Evolutionary conservation across 2,797 vertebrate species (phyloP).

Genomic region (Pipistrellus pipistrellus): DNA sequence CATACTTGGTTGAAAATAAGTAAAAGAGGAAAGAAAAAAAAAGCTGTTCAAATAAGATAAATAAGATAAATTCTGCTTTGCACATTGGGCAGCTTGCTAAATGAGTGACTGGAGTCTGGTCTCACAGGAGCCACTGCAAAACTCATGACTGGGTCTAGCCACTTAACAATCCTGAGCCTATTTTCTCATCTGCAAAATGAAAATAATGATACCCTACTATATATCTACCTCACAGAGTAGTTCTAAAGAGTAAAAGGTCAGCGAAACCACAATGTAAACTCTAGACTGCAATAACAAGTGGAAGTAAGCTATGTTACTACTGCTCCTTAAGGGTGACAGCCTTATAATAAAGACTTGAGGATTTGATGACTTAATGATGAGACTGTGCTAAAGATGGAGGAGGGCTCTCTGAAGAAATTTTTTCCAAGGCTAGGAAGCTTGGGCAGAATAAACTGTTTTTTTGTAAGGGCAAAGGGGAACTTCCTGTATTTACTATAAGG

Average conservation of each 20-base stretch:
- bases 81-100: background rate
- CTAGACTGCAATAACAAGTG: background rate
- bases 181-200: conserved; percentile 59
- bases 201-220: conserved; percentile 47
- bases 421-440: conserved; percentile 4
- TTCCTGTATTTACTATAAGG: conserved; percentile 40
- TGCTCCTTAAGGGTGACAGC: background rate
- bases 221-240: background rate
- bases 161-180: conserved; percentile 26
- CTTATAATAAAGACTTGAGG: conserved; percentile 53
- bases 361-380: conserved; percentile 58
- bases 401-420: conserved; percentile 57
- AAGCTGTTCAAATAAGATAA: conserved; percentile 53
- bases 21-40: background rate
- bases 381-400: conserved; percentile 24
- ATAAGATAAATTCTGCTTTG: conserved; percentile 28
- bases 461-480: conserved; percentile 49
- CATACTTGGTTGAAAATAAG: conserved; percentile 50
- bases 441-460: conserved; percentile 4
- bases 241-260: background rate
- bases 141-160: background rate
- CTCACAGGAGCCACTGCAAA: background rate
- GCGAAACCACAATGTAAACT: conserved; percentile 60
- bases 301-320: conserved; percentile 9
- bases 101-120: background rate